These are phyloP conservation scores for Pteria penguin DNA, from an alignment of 2,888 invertebrate genomes.

Conservation along the genomic window DNA sequence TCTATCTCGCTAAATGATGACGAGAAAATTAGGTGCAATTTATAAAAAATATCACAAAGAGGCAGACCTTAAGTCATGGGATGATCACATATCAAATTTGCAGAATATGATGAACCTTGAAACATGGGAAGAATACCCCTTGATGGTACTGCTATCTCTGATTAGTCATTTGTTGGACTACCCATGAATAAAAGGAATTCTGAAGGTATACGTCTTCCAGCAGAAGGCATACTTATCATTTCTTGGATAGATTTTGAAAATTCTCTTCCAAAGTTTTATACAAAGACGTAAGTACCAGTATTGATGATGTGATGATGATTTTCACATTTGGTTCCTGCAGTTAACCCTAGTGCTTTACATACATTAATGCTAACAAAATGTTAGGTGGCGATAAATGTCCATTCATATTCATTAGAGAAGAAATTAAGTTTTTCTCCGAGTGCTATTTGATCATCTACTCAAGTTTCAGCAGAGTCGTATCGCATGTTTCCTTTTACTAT, in stretches of 20 bases:
- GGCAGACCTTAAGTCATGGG: too few relatives aligned
- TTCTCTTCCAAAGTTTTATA: background rate
- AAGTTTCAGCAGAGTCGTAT: slow-evolving; percentile 20
- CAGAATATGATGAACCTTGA: background rate
- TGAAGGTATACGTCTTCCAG: slow-evolving; percentile 2
- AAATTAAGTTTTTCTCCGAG: background rate
- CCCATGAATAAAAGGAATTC: background rate
- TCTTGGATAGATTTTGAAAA: slow-evolving; percentile 13
- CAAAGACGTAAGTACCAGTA: slow-evolving; percentile 2
- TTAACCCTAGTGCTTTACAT: background rate
- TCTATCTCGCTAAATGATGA: too few relatives aligned
- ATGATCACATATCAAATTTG: background rate
- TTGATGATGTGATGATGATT: background rate
- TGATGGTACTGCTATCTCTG: slow-evolving; percentile 35
- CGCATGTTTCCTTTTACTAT: slow-evolving; percentile 1
- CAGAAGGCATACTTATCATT: slow-evolving; percentile 11
- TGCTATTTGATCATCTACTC: slow-evolving; percentile 9
- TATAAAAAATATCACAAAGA: too few relatives aligned
- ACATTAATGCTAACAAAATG: slow-evolving; percentile 5
- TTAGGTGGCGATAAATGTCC: slow-evolving; percentile 1
- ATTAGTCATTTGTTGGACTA: background rate
- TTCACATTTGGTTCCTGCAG: background rate
- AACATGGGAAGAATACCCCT: background rate
- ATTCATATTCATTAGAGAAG: background rate
- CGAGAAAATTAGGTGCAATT: too few relatives aligned